Percentiles rank a stretch among this genome's conserved stretches.
Evolutionary conservation across 1,140 invertebrate genomes (phyloP).

Genomic region (Mactra quadrangularis): DNA sequence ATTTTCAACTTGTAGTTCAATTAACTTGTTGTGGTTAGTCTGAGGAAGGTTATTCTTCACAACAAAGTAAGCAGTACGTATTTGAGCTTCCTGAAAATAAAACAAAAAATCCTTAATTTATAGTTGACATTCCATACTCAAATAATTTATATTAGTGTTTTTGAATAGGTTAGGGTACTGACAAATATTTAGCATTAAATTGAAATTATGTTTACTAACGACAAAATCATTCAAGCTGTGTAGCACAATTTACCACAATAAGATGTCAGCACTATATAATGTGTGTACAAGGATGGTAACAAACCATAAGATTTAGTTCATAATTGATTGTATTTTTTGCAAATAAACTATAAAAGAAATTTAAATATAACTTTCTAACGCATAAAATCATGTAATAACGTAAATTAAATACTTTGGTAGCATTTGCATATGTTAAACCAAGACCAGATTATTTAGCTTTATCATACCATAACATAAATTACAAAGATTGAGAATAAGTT

Average conservation of each 20-base stretch:
- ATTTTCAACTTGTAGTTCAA: constrained; percentile 11
- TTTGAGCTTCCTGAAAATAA: constrained; percentile 6
- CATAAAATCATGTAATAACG: too few species aligned
- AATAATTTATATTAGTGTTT: background rate
- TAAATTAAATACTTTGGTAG: too few species aligned
- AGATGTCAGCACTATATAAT: too few species aligned
- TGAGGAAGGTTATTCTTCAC: background rate
- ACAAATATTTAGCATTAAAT: background rate
- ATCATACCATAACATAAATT: too few species aligned
- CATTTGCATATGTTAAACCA: too few species aligned
- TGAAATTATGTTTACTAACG: background rate
- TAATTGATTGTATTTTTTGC: too few species aligned
- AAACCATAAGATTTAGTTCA: too few species aligned
- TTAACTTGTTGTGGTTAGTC: background rate
- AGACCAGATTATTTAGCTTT: too few species aligned
- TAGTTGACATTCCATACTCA: background rate
- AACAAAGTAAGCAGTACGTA: background rate
- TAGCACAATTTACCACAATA: background rate
- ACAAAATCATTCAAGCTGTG: background rate
- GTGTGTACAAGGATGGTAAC: too few species aligned
- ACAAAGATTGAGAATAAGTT: too few species aligned
- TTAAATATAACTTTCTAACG: too few species aligned
- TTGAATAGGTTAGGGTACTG: background rate
- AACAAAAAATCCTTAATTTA: background rate
- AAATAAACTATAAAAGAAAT: too few species aligned